A percentile compares a stretch with the other conserved stretches of the same genome.
Evolutionary conservation across 2,113 vertebrate species (phyloP).

Genomic region (Megalops atlanticus): DNA sequence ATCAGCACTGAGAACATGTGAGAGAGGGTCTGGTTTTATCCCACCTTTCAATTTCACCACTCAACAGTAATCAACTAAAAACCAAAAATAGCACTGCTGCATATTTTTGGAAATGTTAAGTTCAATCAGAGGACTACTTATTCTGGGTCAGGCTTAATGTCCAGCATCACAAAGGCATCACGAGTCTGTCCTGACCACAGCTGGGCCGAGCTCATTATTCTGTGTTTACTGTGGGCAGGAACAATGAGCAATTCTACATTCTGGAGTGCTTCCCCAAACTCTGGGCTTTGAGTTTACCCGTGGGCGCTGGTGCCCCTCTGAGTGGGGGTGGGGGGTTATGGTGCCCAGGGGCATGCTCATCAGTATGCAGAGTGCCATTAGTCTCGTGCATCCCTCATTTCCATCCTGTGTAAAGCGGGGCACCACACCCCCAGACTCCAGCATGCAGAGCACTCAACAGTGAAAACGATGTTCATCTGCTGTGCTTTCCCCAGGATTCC

Average conservation of each 20-base stretch:
- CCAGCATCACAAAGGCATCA: background rate
- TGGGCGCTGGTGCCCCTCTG: background rate
- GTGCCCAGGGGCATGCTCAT: background rate
- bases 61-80: no score
- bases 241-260: background rate
- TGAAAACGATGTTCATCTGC: background rate
- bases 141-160: background rate
- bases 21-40: no score
- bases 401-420: background rate
- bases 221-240: background rate
- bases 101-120: background rate
- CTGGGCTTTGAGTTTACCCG: background rate
- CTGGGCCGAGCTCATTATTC: background rate
- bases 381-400: constrained; percentile 1
- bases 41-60: no score
- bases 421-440: background rate
- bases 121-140: background rate
- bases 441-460: background rate
- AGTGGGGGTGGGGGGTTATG: background rate
- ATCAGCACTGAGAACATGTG: background rate
- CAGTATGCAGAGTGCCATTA: constrained; percentile 5
- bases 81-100: background rate
- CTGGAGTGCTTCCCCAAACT: background rate
- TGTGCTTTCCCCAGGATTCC: background rate
- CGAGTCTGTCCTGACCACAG: background rate